Percentiles rank a stretch among this genome's conserved stretches.
phyloP scores from a whole-genome alignment of 1,140 invertebrate species.

The Contarinia nasturtii region DNA sequence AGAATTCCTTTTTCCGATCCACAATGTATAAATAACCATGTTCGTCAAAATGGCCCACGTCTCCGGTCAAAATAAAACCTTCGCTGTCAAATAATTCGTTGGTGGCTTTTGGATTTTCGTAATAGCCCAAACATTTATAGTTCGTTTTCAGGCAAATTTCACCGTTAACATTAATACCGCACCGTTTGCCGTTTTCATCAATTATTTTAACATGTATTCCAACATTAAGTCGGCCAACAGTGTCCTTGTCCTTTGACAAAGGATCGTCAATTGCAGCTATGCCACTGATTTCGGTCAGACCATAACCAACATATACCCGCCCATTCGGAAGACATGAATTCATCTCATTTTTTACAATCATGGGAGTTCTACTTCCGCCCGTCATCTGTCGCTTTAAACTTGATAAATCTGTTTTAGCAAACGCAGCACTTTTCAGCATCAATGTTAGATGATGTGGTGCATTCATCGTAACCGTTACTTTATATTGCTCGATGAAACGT shows the following conservation, averaged over 20 bases:
- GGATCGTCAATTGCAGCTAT: background rate
- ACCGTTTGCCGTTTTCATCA: constrained; percentile 16
- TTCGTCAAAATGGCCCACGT: constrained; percentile 38
- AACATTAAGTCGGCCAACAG: constrained; percentile 17
- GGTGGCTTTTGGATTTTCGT: constrained; percentile 18
- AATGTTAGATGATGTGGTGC: background rate
- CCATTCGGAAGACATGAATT: constrained; percentile 1
- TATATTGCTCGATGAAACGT: background rate
- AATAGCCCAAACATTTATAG: constrained; percentile 20
- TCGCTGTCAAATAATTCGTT: constrained; percentile 21
- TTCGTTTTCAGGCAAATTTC: constrained; percentile 18
- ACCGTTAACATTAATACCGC: constrained; percentile 17
- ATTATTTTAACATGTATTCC: constrained; percentile 23
- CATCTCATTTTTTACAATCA: background rate
- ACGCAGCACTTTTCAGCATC: background rate
- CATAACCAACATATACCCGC: background rate
- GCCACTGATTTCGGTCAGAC: constrained; percentile 2
- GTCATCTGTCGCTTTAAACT: background rate
- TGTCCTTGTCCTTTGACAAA: background rate
- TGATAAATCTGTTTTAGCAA: background rate
- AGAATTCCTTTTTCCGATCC: constrained; percentile 40
- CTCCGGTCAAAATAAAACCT: constrained; percentile 49
- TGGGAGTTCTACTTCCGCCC: background rate
- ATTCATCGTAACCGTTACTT: background rate
- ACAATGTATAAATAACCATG: constrained; percentile 32